These are phyloP conservation scores for Chrysodeixis includens DNA, from an alignment of 2,888 invertebrate species.

Conservation along the genomic window DNA sequence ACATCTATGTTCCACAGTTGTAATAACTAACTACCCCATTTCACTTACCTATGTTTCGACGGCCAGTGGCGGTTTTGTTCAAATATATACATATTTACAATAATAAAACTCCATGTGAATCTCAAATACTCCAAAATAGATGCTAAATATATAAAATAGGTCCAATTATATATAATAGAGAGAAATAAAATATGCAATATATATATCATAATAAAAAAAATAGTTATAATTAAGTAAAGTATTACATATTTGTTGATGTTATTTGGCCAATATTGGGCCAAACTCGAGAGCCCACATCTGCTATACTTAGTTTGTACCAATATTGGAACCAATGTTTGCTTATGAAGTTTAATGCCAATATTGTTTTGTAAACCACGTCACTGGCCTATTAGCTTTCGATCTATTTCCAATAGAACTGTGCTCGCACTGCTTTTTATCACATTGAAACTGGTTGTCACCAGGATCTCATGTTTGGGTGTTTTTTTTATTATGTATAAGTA, in stretches of 20 bases:
- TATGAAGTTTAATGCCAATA: background rate
- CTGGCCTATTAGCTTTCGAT: constrained; percentile 39
- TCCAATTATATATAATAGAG: background rate
- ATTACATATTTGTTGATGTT: constrained; percentile 22
- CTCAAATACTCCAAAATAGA: background rate
- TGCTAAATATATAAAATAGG: background rate
- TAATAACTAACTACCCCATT: constrained; percentile 35
- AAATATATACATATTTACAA: background rate
- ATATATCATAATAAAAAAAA: background rate
- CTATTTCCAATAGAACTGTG: constrained; percentile 22
- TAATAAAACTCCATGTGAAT: background rate
- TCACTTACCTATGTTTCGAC: constrained; percentile 19
- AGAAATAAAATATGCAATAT: too few relatives aligned
- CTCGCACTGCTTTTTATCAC: constrained; percentile 45
- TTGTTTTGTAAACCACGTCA: constrained; percentile 37
- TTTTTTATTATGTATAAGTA: constrained; percentile 43
- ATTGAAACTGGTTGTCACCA: constrained; percentile 51
- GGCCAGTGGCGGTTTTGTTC: constrained; percentile 49
- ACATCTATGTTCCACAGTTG: constrained; percentile 29
- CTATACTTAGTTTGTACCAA: too few relatives aligned
- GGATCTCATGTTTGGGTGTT: constrained; percentile 57
- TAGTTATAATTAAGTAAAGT: constrained; percentile 25
- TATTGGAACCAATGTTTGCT: background rate
- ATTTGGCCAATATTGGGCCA: constrained; percentile 26
- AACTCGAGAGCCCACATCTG: too few relatives aligned